Evolutionary conservation across 2,888 invertebrate species (phyloP), one percentile per base, ranked within the genome.

Genomic region (Mylabris sibirica): DNA sequence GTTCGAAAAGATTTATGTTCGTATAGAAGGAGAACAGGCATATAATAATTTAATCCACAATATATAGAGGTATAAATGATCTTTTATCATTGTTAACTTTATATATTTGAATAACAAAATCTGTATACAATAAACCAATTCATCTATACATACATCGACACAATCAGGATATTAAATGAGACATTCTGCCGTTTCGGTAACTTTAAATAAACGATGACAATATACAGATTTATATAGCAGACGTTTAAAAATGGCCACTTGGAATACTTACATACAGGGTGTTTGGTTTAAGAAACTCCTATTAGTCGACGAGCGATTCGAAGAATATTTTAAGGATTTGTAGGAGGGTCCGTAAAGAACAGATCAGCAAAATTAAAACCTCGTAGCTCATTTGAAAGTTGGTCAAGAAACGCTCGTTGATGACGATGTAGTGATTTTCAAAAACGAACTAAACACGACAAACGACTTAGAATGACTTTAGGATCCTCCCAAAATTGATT

Each of bases 101-200:
- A 49, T 38, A 49, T 30, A 30, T 30, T 60, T 11, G 22, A 35
- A 60, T 34, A 60, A 35, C 35, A 14, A 60, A 59, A 66, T 69
- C 66, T 67, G 64, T 66, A 64, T 59, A 69, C 64, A 69, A 69
- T 69, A 64, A 69, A 66, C 69, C 69, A 59, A 67, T 69, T 66
- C 66, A 67, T 69, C 69, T 66, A 22, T n/a, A 6, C 30, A n/a
- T n/a, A 63, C 66, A 66, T 69, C 60, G 66, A n/a, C n/a, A 61
- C 30, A 66, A 63, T 69, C 69, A 66, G 41, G 44, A 69, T 59
- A 69, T 69, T 66, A 69, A 69, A 69, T 66, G 66, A 69, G 69
- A 63, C 49, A 49, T 49, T 49, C 20, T 63, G 63, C 60, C 66
- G 65, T 69, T 66, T 26, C 20, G 20, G 44, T 49, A 11, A 20